phyloP scores from a whole-genome alignment of 2,113 vertebrate species.

The Chroicocephalus ridibundus region DNA sequence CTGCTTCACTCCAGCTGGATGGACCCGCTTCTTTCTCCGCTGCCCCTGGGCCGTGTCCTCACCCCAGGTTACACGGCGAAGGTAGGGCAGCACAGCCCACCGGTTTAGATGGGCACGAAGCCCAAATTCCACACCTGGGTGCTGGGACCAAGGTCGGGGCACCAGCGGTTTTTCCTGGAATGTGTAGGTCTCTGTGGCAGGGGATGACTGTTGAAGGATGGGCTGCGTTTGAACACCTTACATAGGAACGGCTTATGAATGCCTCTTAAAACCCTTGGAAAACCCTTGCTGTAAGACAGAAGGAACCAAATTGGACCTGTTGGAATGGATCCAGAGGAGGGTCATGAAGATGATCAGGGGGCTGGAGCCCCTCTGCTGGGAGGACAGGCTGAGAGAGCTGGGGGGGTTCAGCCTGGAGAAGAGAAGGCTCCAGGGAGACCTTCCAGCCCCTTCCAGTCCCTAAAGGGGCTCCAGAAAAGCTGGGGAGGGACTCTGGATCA shows the following conservation, averaged over 20 bases:
- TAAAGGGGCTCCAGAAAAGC: too few relatives aligned
- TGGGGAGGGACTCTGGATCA: too few relatives aligned
- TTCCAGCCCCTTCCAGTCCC: too few relatives aligned
- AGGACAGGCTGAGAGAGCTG: too few relatives aligned
- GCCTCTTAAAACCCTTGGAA: background rate
- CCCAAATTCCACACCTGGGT: background rate
- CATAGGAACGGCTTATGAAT: background rate
- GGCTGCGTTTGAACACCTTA: background rate
- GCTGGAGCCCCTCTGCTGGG: too few relatives aligned
- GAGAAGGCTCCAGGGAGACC: too few relatives aligned
- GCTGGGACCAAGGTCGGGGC: background rate
- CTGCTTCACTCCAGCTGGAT: background rate
- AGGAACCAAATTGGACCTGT: background rate
- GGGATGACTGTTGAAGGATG: background rate
- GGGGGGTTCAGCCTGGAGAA: too few relatives aligned
- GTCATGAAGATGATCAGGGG: too few relatives aligned
- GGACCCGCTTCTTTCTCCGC: background rate
- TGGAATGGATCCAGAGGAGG: too few relatives aligned
- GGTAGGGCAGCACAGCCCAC: background rate
- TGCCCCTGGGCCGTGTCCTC: background rate
- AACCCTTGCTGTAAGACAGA: background rate
- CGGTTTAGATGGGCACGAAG: background rate
- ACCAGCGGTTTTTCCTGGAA: background rate
- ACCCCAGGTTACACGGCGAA: accelerated
- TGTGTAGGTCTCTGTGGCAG: background rate